Base-by-base conservation (phyloP, 2,888 invertebrate genomes). In the Drosophila ustulata region DNA sequence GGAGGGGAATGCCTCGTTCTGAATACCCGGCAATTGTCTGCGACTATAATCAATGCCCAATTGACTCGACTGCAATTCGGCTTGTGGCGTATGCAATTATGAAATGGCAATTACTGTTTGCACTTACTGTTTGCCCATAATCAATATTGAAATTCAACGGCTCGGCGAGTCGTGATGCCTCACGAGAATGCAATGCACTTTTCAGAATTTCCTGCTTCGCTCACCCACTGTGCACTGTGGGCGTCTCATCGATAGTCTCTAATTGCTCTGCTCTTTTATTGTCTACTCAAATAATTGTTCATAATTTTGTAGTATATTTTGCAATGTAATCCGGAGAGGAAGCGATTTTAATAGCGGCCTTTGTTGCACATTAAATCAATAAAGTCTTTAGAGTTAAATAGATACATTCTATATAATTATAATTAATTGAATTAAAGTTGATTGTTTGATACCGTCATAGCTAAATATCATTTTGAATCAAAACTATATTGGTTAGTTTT, bases 31-130 rank as follows among this genome's bases (percentile, higher is more conserved):
- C 45, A 57, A 47, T 46, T 46, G 46, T 3, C 23, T 43, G 23
- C 23, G 39, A 23, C 49, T 58, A 28, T 58, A 58, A 55, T 55
- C 32, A 55, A 43, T 23, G 37, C 25, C 8, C 32, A 53, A 56
- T 56, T 46, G 5, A 30, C 9, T 26, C 9, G n/a, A 8, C 4
- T n/a, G 45, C 37, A 46, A 28, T 28, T 41, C 26, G 11, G 30
- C 4, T 55, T 23, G 3, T 23, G 6, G 13, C 7, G 32, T 55
- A 45, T 46, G 56, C 50, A 50, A 50, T 50, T 50, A 34, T 34
- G 46, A 6, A 46, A 46, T 46, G 30, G 5, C 23, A 26, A 13
- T 32, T 37, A 30, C 7, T 34, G n/a, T n/a, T 46, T 9, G 56
- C 56, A 45, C 56, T 25, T 25, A 56, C 45, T 56, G 56, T 56